phyloP scores from a whole-genome alignment of 1,140 invertebrate species.

The Monochamus saltuarius region DNA sequence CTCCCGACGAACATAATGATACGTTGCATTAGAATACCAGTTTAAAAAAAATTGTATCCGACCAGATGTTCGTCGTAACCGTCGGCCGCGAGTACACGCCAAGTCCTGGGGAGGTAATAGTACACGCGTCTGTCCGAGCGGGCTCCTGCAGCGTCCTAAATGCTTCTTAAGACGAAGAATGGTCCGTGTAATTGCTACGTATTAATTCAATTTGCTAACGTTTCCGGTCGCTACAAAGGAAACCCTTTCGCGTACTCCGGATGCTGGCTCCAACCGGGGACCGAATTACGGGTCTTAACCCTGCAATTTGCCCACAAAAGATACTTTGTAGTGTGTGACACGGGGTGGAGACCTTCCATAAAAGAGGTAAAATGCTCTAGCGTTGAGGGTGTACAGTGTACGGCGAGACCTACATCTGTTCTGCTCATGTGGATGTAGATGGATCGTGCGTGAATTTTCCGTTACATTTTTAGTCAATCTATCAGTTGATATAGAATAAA shows the following conservation, averaged over 20 bases:
- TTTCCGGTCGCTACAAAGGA: conserved; percentile 45
- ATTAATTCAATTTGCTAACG: conserved; percentile 51
- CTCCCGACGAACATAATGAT: no score
- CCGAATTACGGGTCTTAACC: conserved; percentile 46
- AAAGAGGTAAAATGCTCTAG: conserved; percentile 35
- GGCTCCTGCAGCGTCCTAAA: conserved; percentile 42
- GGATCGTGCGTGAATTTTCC: no score
- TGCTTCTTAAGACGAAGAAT: conserved; percentile 49
- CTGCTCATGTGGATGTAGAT: no score
- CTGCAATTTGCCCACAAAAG: conserved; percentile 50
- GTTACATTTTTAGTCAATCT: no score
- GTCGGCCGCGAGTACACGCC: conserved; percentile 38
- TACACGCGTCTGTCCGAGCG: conserved; percentile 40
- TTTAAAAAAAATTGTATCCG: neutral
- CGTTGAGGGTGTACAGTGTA: conserved; percentile 9
- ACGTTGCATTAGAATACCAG: no score
- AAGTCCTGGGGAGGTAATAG: conserved; percentile 46
- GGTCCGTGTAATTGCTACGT: conserved; percentile 49
- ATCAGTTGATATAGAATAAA: no score
- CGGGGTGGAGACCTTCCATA: conserved; percentile 37
- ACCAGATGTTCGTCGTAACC: conserved; percentile 31
- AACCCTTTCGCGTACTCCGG: conserved; percentile 46
- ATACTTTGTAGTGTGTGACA: conserved; percentile 45
- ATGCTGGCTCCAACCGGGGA: conserved; percentile 42
- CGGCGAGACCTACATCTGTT: conserved; percentile 8